phyloP scores from a whole-genome alignment of 2,797 vertebrate genomes.

The Falco biarmicus region DNA sequence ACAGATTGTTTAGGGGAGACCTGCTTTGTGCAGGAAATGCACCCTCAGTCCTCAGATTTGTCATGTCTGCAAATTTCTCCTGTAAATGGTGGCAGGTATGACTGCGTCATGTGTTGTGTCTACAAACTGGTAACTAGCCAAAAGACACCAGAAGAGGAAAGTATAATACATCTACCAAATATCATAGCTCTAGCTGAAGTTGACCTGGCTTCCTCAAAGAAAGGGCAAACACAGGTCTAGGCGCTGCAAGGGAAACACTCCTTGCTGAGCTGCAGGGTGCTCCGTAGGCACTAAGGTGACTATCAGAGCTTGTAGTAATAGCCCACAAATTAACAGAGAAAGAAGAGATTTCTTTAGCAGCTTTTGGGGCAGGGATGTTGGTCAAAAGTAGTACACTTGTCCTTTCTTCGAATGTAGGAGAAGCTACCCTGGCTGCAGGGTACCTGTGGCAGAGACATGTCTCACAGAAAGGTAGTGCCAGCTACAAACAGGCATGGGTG shows the following conservation, averaged over 20 bases:
- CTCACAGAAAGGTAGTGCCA: neutral
- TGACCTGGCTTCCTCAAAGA: neutral
- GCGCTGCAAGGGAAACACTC: neutral
- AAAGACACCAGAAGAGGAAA: neutral
- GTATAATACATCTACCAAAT: neutral
- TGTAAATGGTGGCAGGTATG: rapidly evolving
- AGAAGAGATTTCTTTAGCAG: neutral
- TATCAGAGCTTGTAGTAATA: neutral
- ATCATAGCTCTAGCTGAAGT: neutral
- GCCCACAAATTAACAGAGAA: neutral
- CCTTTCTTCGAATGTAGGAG: neutral
- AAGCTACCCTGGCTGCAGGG: neutral
- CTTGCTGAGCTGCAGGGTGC: neutral
- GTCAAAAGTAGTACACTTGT: neutral
- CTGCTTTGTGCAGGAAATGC: neutral
- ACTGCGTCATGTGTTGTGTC: neutral
- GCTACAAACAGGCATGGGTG: neutral
- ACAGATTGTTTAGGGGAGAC: neutral
- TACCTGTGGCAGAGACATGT: neutral
- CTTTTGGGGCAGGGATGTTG: neutral
- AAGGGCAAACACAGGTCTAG: neutral
- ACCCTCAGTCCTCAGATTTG: neutral
- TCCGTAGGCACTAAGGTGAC: neutral
- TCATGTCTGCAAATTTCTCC: neutral
- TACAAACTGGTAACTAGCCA: neutral